These are phyloP conservation scores for Dendrocincla fuliginosa DNA, from an alignment of 2,797 vertebrate genomes.

Conservation along the genomic window DNA sequence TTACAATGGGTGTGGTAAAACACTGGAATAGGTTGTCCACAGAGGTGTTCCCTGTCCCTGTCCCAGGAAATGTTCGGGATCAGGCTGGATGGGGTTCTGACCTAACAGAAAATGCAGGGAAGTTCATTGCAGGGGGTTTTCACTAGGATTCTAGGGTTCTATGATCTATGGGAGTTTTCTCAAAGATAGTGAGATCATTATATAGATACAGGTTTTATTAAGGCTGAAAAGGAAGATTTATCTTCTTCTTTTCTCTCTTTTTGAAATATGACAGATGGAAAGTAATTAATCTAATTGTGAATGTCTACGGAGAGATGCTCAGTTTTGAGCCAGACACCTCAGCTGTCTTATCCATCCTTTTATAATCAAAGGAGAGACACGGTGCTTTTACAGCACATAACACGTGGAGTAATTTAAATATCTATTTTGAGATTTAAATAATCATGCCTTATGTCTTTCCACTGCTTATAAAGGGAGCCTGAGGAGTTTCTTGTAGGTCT, in stretches of 20 bases:
- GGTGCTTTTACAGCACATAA: background rate
- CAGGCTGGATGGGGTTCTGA: fast-evolving
- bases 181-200: background rate
- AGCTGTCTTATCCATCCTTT: background rate
- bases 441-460: background rate
- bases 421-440: background rate
- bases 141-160: background rate
- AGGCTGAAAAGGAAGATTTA: background rate
- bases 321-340: background rate
- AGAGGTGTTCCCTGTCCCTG: background rate
- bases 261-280: background rate
- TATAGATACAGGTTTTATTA: background rate
- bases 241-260: background rate
- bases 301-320: background rate
- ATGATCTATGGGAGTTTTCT: background rate
- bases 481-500: background rate
- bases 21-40: background rate
- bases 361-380: background rate
- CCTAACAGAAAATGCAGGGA: fast-evolving
- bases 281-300: background rate
- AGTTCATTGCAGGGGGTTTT: too few species aligned
- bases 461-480: background rate
- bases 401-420: background rate
- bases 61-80: too few species aligned
- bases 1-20: background rate